A percentile compares a stretch with the other conserved stretches of the same genome.
Conservation (phyloP, 1,140 invertebrate species). For the Diploscapter pachys region DNA sequence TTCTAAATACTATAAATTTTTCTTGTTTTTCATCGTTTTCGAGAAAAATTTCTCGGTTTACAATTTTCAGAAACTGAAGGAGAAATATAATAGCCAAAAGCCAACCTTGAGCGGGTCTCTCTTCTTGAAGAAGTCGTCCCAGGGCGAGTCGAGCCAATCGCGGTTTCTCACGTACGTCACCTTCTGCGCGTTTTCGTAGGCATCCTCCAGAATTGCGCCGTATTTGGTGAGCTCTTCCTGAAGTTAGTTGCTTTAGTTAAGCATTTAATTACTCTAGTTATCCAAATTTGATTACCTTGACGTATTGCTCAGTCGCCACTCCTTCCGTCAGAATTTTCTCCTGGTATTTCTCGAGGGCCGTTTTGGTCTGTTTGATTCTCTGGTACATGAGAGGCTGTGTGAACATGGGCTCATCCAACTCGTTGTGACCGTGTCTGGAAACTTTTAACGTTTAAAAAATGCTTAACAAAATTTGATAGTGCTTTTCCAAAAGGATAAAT, state of each 20-base stretch:
- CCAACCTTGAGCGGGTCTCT: conserved; percentile 30
- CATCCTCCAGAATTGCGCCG: conserved; percentile 94
- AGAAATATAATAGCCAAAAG: not conserved
- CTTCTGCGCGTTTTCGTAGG: conserved; percentile 81
- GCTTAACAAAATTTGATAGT: not conserved
- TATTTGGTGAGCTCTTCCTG: conserved; percentile 62
- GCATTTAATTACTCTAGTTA: not conserved
- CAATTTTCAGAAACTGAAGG: not conserved
- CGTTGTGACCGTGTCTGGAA: conserved; percentile 84
- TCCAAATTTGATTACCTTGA: conserved; percentile 62
- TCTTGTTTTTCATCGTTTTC: no score
- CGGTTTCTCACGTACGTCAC: conserved; percentile 93
- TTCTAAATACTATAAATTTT: no score
- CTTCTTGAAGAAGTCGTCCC: conserved; percentile 70
- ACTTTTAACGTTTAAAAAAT: not conserved
- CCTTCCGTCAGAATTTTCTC: conserved; percentile 81
- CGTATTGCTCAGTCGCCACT: conserved; percentile 81
- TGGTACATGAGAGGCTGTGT: conserved; percentile 99
- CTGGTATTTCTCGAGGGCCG: conserved; percentile 79
- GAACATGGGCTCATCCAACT: conserved; percentile 99
- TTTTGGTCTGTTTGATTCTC: conserved; percentile 80
- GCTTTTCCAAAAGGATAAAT: not conserved
- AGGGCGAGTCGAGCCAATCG: conserved; percentile 98
- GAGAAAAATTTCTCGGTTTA: no score
- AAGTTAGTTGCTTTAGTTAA: not conserved